A percentile compares a stretch with the other conserved stretches of the same genome.
Evolutionary conservation across 2,888 invertebrate species (phyloP).

Genomic region (Holacanthella duospinosa): DNA sequence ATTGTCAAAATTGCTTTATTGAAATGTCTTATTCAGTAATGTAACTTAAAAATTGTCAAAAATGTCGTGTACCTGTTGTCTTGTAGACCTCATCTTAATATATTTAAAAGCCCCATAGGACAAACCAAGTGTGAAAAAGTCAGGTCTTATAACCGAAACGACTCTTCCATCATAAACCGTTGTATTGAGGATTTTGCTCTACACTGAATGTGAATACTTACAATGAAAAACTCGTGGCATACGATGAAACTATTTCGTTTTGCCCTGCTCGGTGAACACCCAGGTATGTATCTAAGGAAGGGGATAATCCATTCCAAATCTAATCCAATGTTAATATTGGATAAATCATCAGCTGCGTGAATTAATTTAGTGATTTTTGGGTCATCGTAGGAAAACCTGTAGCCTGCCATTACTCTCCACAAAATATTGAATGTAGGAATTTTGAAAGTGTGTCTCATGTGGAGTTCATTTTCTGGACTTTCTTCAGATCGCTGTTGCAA

Average conservation of each 20-base stretch:
- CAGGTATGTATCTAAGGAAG: not conserved
- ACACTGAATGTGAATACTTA: too few species aligned
- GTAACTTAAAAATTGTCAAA: too few species aligned
- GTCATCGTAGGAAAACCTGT: constrained; percentile 4
- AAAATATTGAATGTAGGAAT: not conserved
- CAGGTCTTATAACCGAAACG: too few species aligned
- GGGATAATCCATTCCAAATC: not conserved
- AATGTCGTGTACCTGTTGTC: too few species aligned
- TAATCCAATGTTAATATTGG: not conserved
- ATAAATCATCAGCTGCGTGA: not conserved
- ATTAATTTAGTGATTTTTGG: not conserved
- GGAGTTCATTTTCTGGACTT: not conserved
- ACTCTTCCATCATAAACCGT: too few species aligned
- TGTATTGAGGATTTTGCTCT: too few species aligned
- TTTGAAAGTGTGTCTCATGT: not conserved
- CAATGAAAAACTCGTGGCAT: not conserved
- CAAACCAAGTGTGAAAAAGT: too few species aligned
- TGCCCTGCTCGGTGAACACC: not conserved
- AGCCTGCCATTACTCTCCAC: constrained; percentile 2
- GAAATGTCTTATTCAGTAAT: too few species aligned
- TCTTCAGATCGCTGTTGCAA: not conserved
- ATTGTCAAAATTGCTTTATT: too few species aligned
- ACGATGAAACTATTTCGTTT: not conserved
- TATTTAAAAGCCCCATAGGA: too few species aligned
- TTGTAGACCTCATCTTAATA: too few species aligned